Conservation (phyloP, 1,140 invertebrate species). For the Aphidius ervi region DNA sequence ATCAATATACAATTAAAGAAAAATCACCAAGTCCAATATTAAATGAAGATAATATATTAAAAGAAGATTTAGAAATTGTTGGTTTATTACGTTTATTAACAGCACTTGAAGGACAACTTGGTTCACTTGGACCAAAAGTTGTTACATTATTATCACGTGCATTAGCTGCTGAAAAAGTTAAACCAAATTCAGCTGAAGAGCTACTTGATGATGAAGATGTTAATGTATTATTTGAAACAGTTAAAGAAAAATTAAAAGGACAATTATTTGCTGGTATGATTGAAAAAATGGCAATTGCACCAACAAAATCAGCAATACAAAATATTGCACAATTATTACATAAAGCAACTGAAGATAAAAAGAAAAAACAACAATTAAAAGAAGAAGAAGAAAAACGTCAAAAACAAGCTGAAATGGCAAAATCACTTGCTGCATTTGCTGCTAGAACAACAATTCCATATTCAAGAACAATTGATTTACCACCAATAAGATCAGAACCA, state of each 20-base stretch:
- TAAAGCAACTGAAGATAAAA: slow-evolving; percentile 55
- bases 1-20: slow-evolving; percentile 38
- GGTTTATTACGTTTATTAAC: slow-evolving; percentile 69
- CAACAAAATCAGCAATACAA: slow-evolving; percentile 60
- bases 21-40: slow-evolving; percentile 38
- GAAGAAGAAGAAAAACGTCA: slow-evolving; percentile 48
- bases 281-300: slow-evolving; percentile 58
- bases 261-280: slow-evolving; percentile 73
- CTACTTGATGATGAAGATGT: slow-evolving; percentile 66
- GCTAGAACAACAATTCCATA: slow-evolving; percentile 31
- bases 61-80: slow-evolving; percentile 55
- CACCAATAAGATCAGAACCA: slow-evolving; percentile 46
- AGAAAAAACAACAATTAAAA: slow-evolving; percentile 42
- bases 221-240: slow-evolving; percentile 73
- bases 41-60: slow-evolving; percentile 34
- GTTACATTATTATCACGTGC: slow-evolving; percentile 69
- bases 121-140: slow-evolving; percentile 73
- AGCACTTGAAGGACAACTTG: slow-evolving; percentile 74
- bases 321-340: slow-evolving; percentile 67
- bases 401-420: slow-evolving; percentile 35
- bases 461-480: slow-evolving; percentile 30
- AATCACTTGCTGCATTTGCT: slow-evolving; percentile 31
- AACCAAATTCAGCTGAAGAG: slow-evolving; percentile 68
- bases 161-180: slow-evolving; percentile 71
- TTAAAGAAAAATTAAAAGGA: slow-evolving; percentile 80